Evolutionary conservation across 2,113 vertebrate species (phyloP), one percentile per base, ranked within the genome.

Genomic region (Poeciliopsis occidentalis): DNA sequence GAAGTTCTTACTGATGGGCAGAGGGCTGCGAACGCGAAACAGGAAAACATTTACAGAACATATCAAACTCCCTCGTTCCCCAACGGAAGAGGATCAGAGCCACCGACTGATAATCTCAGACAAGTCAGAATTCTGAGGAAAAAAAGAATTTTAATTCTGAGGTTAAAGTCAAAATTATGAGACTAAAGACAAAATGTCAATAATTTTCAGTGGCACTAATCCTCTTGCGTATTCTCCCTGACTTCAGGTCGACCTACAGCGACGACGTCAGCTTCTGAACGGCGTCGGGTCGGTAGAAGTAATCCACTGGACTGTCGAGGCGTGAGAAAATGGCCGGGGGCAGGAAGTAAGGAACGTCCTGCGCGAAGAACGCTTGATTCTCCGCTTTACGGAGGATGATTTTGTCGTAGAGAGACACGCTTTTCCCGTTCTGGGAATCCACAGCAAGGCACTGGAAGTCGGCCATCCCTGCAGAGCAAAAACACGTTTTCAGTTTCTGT

Each of bases 301-400:
- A 99, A 82, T 99, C 98, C 69, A 96, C 90, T 0, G 97, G 94
- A 17, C 84, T 95, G 86, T 99, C 97, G 57, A 98, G 94, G 1
- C 98, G 96, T 10, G 98, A 99, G 91, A 99, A 99, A 82, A 97
- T 97, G 2, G 97, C 96, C 0, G 98, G 98, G 0, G 98, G 98
- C 7, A 99, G 95, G 78, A 97, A 97, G 30, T 96, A 94, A 0
- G 96, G 96, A 69, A 97, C 82, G 0, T 96, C 93, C 60, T 87
- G 92, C 17, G 97, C 94, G 80, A 99, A 99, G 87, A 96, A 99
- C 0, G 94, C 94, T 44, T 97, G 95, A 81, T 95, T 98, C 88
- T 99, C 96, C 0, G 95, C 94, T 78, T 95, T 96, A 37, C 92
- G 91, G 81, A 99, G 93, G 54, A 98, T 91, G 27, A 99, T 92